Evolutionary conservation across 2,797 vertebrate genomes (phyloP).

Genomic region (Urophycis tenuis): DNA sequence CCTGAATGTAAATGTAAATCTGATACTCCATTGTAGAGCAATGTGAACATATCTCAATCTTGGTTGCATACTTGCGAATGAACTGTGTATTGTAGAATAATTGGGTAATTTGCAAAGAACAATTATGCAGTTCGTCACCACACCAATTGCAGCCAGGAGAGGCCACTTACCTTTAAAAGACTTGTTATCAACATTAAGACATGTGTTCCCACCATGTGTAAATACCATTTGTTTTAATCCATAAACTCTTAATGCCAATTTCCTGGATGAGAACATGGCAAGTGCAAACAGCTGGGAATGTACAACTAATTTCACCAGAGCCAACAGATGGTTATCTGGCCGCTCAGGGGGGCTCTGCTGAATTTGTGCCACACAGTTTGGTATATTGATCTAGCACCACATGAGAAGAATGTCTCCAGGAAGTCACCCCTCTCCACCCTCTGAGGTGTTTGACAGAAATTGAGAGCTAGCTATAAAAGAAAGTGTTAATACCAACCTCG

Average conservation of each 20-base stretch:
- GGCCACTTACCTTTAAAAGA: slow-evolving; percentile 52
- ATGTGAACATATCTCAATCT: slow-evolving; percentile 51
- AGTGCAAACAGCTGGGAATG: slow-evolving; percentile 59
- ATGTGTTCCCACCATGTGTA: slow-evolving; percentile 33
- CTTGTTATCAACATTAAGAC: slow-evolving; percentile 38
- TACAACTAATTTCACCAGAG: slow-evolving; percentile 34
- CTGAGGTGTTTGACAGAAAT: slow-evolving; percentile 20
- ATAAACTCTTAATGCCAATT: slow-evolving; percentile 40
- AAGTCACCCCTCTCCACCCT: slow-evolving; percentile 16
- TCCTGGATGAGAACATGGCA: slow-evolving; percentile 35
- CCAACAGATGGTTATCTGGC: slow-evolving; percentile 47
- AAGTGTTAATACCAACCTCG: slow-evolving; percentile 10
- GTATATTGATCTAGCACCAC: slow-evolving; percentile 21
- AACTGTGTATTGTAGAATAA: slow-evolving; percentile 65
- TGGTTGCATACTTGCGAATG: slow-evolving; percentile 51
- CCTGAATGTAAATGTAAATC: too few relatives aligned
- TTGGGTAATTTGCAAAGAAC: slow-evolving; percentile 39
- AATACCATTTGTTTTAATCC: slow-evolving; percentile 44
- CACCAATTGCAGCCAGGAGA: slow-evolving; percentile 54
- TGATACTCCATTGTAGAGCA: too few relatives aligned
- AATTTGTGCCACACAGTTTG: slow-evolving; percentile 36
- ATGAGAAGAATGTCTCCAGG: slow-evolving; percentile 23
- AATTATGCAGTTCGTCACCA: slow-evolving; percentile 46
- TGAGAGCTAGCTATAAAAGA: slow-evolving; percentile 17
- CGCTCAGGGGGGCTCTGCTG: slow-evolving; percentile 30